Conservation (phyloP, 2,113 vertebrate genomes). For the Thomomys bottae region DNA sequence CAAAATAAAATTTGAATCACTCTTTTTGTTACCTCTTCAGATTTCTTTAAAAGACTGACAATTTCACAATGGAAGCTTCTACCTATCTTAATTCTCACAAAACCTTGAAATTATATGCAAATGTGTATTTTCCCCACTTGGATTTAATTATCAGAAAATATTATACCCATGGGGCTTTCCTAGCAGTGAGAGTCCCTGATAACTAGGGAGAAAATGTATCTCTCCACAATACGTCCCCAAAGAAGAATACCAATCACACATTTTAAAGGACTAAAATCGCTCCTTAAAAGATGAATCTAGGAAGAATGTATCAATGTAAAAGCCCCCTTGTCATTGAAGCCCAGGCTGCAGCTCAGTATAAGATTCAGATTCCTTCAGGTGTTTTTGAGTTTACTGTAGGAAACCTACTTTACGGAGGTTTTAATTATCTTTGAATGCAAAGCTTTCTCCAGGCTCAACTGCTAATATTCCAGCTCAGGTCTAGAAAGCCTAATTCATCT, state of each 20-base stretch:
- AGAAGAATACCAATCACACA: not conserved
- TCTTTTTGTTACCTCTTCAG: constrained; percentile 26
- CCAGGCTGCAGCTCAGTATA: not conserved
- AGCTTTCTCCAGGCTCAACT: not conserved
- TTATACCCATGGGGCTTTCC: not conserved
- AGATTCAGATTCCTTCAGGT: not conserved
- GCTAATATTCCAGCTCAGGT: not conserved
- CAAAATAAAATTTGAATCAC: not conserved
- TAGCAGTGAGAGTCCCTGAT: not conserved
- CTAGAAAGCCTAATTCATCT: not conserved
- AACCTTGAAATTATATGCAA: not conserved
- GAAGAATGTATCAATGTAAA: not conserved
- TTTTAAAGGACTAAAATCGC: not conserved
- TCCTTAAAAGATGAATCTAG: not conserved
- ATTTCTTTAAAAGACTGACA: constrained; percentile 36
- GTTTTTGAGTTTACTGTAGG: not conserved
- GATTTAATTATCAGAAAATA: not conserved
- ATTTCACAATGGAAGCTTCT: constrained; percentile 16
- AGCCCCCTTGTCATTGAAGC: not conserved
- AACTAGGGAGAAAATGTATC: not conserved
- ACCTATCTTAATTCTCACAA: not conserved
- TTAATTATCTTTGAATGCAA: constrained; percentile 13
- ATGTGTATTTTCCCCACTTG: not conserved
- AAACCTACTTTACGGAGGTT: constrained; percentile 17
- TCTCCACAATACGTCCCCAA: not conserved